Conservation (phyloP, 1,140 invertebrate species). For the Bombus vancouverensis region DNA sequence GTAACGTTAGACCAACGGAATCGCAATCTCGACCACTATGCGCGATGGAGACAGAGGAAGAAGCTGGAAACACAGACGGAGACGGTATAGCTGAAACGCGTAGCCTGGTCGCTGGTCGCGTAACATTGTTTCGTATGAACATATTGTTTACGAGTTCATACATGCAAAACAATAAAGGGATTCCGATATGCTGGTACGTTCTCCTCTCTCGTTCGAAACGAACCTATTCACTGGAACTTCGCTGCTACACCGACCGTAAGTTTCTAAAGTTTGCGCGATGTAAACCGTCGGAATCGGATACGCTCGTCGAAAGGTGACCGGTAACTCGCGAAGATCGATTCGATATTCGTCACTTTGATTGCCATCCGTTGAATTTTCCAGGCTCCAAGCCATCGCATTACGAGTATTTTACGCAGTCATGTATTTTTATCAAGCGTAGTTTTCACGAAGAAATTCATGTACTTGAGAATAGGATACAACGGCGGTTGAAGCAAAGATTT, state of each 20-base stretch:
- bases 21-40: not conserved
- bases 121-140: slow-evolving; percentile 58
- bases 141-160: slow-evolving; percentile 62
- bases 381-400: too few species aligned
- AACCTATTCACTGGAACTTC: slow-evolving; percentile 35
- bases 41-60: not conserved
- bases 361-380: too few species aligned
- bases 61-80: not conserved
- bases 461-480: too few species aligned
- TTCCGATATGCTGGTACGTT: slow-evolving; percentile 47
- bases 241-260: not conserved
- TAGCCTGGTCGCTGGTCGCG: not conserved
- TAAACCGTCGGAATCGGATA: not conserved
- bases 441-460: too few species aligned
- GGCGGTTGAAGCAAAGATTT: too few species aligned
- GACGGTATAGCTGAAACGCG: not conserved
- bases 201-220: slow-evolving; percentile 47
- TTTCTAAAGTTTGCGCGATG: not conserved
- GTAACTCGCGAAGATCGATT: too few species aligned
- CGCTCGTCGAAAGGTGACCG: too few species aligned
- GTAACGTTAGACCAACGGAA: slow-evolving; percentile 26
- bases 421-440: too few species aligned
- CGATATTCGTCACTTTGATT: too few species aligned
- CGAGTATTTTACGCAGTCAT: too few species aligned
- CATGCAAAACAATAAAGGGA: slow-evolving; percentile 28